A percentile compares a stretch with the other conserved stretches of the same genome.
phyloP scores from a whole-genome alignment of 2,797 vertebrate species.

The Podarcis siculus region DNA sequence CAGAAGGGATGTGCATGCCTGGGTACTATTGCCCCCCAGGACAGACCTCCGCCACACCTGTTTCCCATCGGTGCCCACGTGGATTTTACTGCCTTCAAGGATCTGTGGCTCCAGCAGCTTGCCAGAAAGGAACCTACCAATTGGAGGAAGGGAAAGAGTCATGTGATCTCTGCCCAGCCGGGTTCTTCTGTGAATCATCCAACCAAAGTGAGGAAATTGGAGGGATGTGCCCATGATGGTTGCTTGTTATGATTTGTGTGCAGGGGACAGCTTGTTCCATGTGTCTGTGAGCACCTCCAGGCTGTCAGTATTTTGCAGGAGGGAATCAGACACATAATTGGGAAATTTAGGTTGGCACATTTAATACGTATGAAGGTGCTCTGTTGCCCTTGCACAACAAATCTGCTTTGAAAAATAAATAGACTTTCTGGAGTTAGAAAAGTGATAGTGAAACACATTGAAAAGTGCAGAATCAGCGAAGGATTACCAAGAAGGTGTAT shows the following conservation, averaged over 20 bases:
- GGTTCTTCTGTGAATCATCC: constrained; percentile 48
- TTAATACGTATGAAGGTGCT: no score
- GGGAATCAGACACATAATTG: no score
- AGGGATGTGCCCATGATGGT: not conserved
- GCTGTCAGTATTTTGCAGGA: no score
- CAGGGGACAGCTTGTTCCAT: no score
- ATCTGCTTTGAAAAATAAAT: no score
- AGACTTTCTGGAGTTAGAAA: no score
- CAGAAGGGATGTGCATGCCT: constrained; percentile 14
- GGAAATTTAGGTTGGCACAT: no score
- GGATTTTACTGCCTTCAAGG: constrained; percentile 82
- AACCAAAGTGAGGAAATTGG: constrained; percentile 42
- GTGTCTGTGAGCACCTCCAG: not conserved
- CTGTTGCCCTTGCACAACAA: no score
- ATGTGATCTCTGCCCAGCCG: constrained; percentile 56
- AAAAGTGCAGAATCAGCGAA: no score
- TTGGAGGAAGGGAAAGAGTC: constrained; percentile 55
- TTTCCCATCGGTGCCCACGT: constrained; percentile 72
- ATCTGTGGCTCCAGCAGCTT: constrained; percentile 72
- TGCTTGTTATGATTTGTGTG: not conserved
- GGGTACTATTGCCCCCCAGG: constrained; percentile 65
- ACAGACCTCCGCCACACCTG: constrained; percentile 52
- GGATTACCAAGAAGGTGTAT: no score
- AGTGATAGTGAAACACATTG: no score
- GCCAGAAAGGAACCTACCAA: constrained; percentile 81